Conservation (phyloP, 1,140 invertebrate genomes). For the Melanaphis sacchari region DNA sequence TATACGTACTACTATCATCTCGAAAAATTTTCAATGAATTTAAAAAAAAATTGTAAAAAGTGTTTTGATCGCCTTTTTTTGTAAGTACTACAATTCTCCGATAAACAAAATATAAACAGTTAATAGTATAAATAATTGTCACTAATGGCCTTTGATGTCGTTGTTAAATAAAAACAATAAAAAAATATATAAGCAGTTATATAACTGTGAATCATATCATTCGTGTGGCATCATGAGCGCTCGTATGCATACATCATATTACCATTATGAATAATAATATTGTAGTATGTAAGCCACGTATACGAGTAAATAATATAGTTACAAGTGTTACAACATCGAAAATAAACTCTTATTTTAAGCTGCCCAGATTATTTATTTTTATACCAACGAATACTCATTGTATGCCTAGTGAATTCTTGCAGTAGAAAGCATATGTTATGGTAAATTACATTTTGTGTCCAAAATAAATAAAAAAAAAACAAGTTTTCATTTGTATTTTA, state of each 20-base stretch:
- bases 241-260: background rate
- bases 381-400: background rate
- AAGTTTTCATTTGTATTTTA: background rate
- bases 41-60: background rate
- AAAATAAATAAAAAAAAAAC: conserved; percentile 12
- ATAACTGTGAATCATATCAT: background rate
- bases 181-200: background rate
- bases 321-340: background rate
- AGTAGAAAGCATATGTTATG: background rate
- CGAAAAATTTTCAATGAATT: background rate
- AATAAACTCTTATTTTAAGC: background rate
- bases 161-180: background rate
- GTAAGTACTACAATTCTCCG: background rate
- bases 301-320: background rate
- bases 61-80: background rate
- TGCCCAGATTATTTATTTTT: background rate
- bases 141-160: too few relatives aligned
- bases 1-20: background rate
- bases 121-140: too few relatives aligned
- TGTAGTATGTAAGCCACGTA: background rate
- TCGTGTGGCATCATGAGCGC: background rate
- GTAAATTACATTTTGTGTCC: background rate
- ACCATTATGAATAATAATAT: background rate
- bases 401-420: background rate
- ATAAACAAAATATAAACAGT: background rate